A percentile compares a stretch with the other conserved stretches of the same genome.
Conservation (phyloP, 64 coral and sea anemone species). For the Cladopsammia gracilis region DNA sequence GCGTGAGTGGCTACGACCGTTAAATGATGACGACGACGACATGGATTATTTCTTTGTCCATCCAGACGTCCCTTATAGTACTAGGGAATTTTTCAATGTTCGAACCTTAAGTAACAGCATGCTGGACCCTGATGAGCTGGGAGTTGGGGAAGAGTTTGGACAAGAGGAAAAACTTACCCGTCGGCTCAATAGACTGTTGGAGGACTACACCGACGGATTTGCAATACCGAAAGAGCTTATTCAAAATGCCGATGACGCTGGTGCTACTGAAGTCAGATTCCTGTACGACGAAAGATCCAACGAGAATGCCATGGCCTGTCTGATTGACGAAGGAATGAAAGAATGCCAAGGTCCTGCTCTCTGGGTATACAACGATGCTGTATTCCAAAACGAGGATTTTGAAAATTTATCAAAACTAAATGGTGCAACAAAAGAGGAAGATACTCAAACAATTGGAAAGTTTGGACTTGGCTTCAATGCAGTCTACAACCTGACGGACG, state of each 20-base stretch:
- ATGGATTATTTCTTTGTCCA: constrained; percentile 64
- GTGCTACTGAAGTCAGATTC: constrained; percentile 77
- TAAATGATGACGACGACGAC: constrained; percentile 57
- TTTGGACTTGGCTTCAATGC: constrained; percentile 94
- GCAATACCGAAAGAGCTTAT: constrained; percentile 83
- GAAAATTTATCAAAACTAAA: constrained; percentile 80
- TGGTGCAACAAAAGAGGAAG: constrained; percentile 83
- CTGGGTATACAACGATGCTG: constrained; percentile 84
- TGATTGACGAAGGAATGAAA: constrained; percentile 78
- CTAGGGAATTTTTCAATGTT: constrained; percentile 68
- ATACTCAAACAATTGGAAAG: constrained; percentile 79
- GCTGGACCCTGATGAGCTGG: constrained; percentile 77
- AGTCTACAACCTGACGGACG: constrained; percentile 86
- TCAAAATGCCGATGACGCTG: constrained; percentile 91
- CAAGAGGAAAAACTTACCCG: constrained; percentile 79
- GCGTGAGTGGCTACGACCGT: constrained; percentile 61
- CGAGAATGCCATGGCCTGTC: constrained; percentile 60
- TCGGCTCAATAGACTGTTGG: constrained; percentile 69
- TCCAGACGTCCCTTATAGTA: constrained; percentile 58
- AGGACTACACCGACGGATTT: constrained; percentile 89
- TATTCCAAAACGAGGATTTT: constrained; percentile 80
- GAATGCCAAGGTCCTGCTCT: constrained; percentile 86
- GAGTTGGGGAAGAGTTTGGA: constrained; percentile 78
- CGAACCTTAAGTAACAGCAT: constrained; percentile 77
- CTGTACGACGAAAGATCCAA: constrained; percentile 78